A percentile compares a stretch with the other conserved stretches of the same genome.
Evolutionary conservation across 2,113 vertebrate species (phyloP).

Genomic region (Formicarius rufipectus): DNA sequence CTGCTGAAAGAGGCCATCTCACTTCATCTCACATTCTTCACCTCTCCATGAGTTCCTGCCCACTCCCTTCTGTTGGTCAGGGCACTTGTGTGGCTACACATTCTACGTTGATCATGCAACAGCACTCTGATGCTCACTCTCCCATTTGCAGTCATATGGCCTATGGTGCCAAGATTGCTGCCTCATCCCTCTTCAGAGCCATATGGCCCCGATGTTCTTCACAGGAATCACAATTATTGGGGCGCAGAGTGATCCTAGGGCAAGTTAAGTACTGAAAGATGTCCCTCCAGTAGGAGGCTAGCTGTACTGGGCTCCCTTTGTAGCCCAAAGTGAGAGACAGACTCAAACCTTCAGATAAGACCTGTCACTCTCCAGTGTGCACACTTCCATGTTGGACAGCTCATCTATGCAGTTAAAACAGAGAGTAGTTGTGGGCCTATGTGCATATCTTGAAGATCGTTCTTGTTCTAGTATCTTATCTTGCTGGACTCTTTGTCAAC

Average conservation of each 20-base stretch:
- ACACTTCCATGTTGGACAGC: neutral
- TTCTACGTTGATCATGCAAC: neutral
- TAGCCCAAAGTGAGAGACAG: neutral
- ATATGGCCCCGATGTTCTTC: neutral
- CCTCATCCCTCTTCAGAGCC: neutral
- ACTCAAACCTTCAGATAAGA: neutral
- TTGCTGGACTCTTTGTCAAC: neutral
- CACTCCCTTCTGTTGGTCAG: neutral
- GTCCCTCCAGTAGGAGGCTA: neutral
- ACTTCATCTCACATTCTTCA: neutral
- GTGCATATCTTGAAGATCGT: neutral
- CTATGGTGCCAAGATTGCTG: neutral
- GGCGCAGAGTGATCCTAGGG: neutral
- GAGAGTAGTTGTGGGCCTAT: neutral
- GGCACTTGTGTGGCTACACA: neutral
- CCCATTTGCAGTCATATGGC: neutral
- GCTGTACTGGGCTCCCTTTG: neutral
- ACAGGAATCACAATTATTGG: neutral
- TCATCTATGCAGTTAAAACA: neutral
- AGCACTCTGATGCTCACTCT: neutral
- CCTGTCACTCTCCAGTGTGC: neutral
- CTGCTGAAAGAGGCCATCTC: neutral
- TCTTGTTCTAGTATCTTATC: neutral
- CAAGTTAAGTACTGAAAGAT: neutral
- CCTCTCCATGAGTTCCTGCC: neutral